Evolutionary conservation across 2,888 invertebrate species (phyloP), one percentile per base, ranked within the genome.

Genomic region (Tetheella fluctuosa): DNA sequence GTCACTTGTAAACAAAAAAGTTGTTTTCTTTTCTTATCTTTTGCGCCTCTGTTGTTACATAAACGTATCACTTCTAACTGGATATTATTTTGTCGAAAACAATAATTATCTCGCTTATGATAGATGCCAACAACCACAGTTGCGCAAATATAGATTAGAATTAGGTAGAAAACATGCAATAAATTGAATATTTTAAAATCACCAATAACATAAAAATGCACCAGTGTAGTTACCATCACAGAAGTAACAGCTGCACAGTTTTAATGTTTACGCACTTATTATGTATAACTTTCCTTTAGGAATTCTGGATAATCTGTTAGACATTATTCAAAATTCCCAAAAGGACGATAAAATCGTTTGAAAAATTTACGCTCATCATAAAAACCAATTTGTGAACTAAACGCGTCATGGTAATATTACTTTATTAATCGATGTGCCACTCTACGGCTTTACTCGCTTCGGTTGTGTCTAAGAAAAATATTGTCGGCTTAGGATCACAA

Each of bases 401-500:
- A 68, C 56, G 60, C 62, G 15, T 30, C 61, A 56, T 65, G 52
- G 52, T 64, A 65, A 69, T 59, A 65, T 60, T 17, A 8, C 10
- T 39, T 59, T 57, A 69, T 64, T 68, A 71, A 66, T 71, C 64
- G 58, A 20, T 57, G 61, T 34, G 58, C 61, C 54, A 28, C 63
- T 17, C 30, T 28, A 34, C 55, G 39, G 20, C 37, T 55, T 23
- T 20, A 34, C 20, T 17, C 37, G 55, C 28, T n/a, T 37, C 42
- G 58, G 62, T 34, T 57, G 66, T 65, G 61, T 65, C 60, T 58
- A 53, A 30, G 59, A 58, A 60, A 59, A 67, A 68, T 65, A 72
- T 68, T 67, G 69, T 64, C 70, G 67, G 71, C 67, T 79, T 71
- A 71, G 58, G 70, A 71, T 65, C 63, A 73, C 70, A 69, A 68